Base-by-base conservation (phyloP, 2,888 invertebrate species). In the Dioctria rufipes region DNA sequence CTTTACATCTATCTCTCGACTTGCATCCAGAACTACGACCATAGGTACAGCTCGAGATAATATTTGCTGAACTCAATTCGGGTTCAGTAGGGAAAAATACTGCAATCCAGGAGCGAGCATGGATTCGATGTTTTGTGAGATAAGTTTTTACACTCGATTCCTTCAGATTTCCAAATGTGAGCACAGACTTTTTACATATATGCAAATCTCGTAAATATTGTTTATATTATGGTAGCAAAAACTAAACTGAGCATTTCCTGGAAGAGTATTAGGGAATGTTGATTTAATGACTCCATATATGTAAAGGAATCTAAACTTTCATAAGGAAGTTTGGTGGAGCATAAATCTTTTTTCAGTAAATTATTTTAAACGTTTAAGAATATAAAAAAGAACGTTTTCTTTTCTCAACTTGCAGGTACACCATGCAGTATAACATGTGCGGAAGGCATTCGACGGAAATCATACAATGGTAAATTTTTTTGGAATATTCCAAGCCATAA, bases 361-460 rank as follows among this genome's bases (percentile, higher is more conserved):
- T n/a, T n/a, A n/a, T n/a, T n/a, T n/a, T n/a, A n/a, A n/a, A n/a
- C n/a, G n/a, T n/a, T n/a, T n/a, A n/a, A n/a, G n/a, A n/a, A n/a
- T n/a, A n/a, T n/a, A n/a, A n/a, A n/a, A n/a, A n/a, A n/a, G n/a
- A n/a, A n/a, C n/a, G n/a, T n/a, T n/a, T n/a, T n/a, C n/a, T n/a
- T 67, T 5, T 3, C 13, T 25, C 9, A 49, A n/a, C n/a, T 83
- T 89, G 80, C 90, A 98, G 98, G 87, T 98, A 95, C 90, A 94
- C 93, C 95, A 0, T 98, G 98, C 90, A 96, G 96, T 85, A 95
- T 94, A 0, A 94, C 95, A 0, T 98, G 98, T 87, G 98, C 98
- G 0, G 95, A 95, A 87, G 98, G 98, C 0, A 91, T n/a, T n/a
- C n/a, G 95, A 11, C 93, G 93, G 83, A 93, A 98, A 46, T 93